Base-by-base conservation (phyloP, 2,888 invertebrate species). In the Dasysyrphus albostriatus region DNA sequence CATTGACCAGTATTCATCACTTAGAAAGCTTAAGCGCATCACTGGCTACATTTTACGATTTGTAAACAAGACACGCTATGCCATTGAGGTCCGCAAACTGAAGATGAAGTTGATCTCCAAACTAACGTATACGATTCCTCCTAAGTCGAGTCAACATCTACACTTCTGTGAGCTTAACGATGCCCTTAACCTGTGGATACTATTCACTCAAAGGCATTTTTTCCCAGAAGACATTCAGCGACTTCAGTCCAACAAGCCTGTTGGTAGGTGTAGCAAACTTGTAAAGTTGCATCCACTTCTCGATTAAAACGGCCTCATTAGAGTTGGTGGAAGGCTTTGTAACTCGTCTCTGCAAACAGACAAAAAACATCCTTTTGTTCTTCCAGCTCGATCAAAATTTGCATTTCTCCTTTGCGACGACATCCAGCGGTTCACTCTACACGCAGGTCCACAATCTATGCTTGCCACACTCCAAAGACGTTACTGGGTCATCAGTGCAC, bases 281-380 rank as follows among this genome's bases (percentile, higher is more conserved):
- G 3, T 74, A 1, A 54, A 54, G 9, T 19, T 83, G 14, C 29
- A 79, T 65, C 75, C 72, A 42, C 78, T 78, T 70, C 34, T 87
- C 9, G 87, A 87, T 42, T 8, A 61, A n/a, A 67, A 67, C 1
- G 44, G 54, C 12, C 19, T 85, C 16, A 34, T 83, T 8, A 37
- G 74, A 16, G 70, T 74, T 14, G 78, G 82, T 10, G 78, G 78
- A 49, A 44, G 81, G 5, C 24, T 84, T 0, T 9, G 29, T 2
- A 69, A 75, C 7, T 34, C 70, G 1, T 24, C 61, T 14, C 2
- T 73, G 3, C 29, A 24, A 29, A 32, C 47, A 1, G 78, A 78
- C 12, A 42, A 12, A 39, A 83, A 73, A 14, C n/a, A 73, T 51
- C 72, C 80, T 0, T 14, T 84, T 2, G 34, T 24, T 24, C 24